Conservation (phyloP, 2,797 vertebrate species). For the Sciurus vulgaris region DNA sequence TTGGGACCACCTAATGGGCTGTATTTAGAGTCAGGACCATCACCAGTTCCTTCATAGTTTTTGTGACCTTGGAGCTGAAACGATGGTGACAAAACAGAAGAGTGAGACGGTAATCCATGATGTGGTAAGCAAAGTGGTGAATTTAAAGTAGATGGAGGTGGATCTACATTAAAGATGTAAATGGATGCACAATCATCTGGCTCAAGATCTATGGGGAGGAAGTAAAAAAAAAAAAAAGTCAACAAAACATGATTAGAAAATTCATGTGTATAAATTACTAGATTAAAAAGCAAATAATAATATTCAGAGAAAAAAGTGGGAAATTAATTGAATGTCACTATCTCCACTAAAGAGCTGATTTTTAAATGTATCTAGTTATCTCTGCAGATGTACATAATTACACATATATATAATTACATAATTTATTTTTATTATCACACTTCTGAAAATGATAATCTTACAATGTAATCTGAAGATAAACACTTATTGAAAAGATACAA, state of each 20-base stretch:
- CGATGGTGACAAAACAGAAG: conserved; percentile 92
- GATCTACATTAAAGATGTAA: conserved; percentile 97
- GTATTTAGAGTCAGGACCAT: conserved; percentile 92
- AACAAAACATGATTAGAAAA: conserved; percentile 74
- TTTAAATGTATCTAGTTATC: conserved; percentile 52
- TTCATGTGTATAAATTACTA: conserved; percentile 72
- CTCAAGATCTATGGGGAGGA: conserved; percentile 92
- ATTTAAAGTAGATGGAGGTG: conserved; percentile 92
- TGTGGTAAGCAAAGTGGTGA: conserved; percentile 94
- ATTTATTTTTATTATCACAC: conserved; percentile 45
- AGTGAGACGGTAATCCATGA: conserved; percentile 94
- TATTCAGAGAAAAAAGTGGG: conserved; percentile 39
- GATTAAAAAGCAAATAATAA: conserved; percentile 71
- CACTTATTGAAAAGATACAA: conserved; percentile 54
- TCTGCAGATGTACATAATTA: conserved; percentile 32
- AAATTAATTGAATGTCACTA: conserved; percentile 55
- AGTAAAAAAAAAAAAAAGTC: conserved; percentile 55
- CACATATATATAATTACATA: background rate
- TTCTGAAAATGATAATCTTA: conserved; percentile 67
- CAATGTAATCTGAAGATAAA: conserved; percentile 58
- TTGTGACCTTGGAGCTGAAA: conserved; percentile 92
- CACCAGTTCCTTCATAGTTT: conserved; percentile 91
- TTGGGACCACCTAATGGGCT: conserved; percentile 93
- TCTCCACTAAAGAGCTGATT: conserved; percentile 17
- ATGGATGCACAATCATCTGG: conserved; percentile 97